phyloP scores from a whole-genome alignment of 2,888 invertebrate species.

The Melangyna quadrimaculata region DNA sequence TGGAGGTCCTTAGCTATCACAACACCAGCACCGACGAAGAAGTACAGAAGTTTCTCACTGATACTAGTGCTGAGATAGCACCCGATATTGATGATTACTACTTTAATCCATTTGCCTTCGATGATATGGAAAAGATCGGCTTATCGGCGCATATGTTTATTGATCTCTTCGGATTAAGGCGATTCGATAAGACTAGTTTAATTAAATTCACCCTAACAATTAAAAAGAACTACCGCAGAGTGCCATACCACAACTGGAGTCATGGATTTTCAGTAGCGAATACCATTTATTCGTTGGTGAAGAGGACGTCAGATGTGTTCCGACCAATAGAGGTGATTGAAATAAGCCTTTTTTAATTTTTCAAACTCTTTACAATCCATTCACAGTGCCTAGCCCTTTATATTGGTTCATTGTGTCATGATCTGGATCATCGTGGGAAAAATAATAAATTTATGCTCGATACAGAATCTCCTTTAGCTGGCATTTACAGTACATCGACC shows the following conservation, averaged over 20 bases:
- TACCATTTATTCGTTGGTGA: constrained; percentile 89
- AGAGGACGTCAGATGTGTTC: constrained; percentile 83
- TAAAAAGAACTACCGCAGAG: constrained; percentile 90
- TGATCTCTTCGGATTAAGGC: constrained; percentile 85
- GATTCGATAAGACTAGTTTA: constrained; percentile 86
- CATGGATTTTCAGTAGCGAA: constrained; percentile 94
- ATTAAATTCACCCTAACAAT: constrained; percentile 90
- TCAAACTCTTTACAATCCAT: constrained; percentile 49
- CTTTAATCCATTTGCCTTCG: constrained; percentile 87
- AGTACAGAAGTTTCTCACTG: constrained; percentile 79
- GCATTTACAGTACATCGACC: constrained; percentile 92
- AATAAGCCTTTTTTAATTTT: not conserved
- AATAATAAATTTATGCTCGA: constrained; percentile 93
- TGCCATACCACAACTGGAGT: constrained; percentile 94
- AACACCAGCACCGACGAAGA: constrained; percentile 90
- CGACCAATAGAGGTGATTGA: constrained; percentile 84
- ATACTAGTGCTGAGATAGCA: constrained; percentile 75
- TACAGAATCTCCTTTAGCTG: constrained; percentile 90
- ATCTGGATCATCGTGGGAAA: constrained; percentile 92
- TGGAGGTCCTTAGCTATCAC: constrained; percentile 92
- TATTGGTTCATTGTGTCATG: constrained; percentile 91
- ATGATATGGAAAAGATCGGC: constrained; percentile 87
- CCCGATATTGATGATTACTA: constrained; percentile 83
- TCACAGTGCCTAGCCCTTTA: constrained; percentile 86
- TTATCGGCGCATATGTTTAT: constrained; percentile 89